Base-by-base conservation (phyloP, 2,888 invertebrate species). In the Leucophenga montana region DNA sequence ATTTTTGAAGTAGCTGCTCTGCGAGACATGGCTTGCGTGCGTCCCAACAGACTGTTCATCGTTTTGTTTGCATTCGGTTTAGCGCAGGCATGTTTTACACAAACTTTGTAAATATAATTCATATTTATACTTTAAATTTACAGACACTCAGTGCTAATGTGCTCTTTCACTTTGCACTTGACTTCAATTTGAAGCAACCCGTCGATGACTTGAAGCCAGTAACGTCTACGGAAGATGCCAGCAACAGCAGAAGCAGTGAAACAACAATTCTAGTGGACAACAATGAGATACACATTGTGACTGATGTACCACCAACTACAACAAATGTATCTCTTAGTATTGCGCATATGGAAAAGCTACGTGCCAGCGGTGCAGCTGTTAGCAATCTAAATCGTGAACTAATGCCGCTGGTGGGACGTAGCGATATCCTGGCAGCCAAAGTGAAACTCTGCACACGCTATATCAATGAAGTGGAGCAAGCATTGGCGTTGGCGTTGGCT, bases 401-500 rank as follows among this genome's bases (percentile, higher is more conserved):
- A 13, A 57, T 75, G 0, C 78, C 78, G 1, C 66, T 85, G 27
- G 79, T 77, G 57, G 85, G 78, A 20, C 77, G 82, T n/a, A 85
- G 85, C 69, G 73, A 79, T 33, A 76, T 72, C 9, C 68, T 85
- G 69, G 80, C 83, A 2, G 72, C 70, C 13, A 75, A 75, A 4
- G 72, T 85, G 13, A 82, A 85, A 65, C 74, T 76, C 54, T 78
- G 77, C 4, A 61, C 80, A 44, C 80, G 77, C 33, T 85, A 82
- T 54, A 73, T 77, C 0, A 79, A 78, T 46, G 75, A 75, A n/a
- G 79, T 77, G 67, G 80, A 84, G 27, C 71, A 68, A 11, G 61
- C 61, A 1, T 61, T 80, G 1, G 73, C 61, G 1, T 61, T 80
- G 1, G 73, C 73, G 39, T 33, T 66, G 3, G 68, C 70, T 72